phyloP scores from a whole-genome alignment of 1,140 invertebrate species.

The Mamestra configurata region DNA sequence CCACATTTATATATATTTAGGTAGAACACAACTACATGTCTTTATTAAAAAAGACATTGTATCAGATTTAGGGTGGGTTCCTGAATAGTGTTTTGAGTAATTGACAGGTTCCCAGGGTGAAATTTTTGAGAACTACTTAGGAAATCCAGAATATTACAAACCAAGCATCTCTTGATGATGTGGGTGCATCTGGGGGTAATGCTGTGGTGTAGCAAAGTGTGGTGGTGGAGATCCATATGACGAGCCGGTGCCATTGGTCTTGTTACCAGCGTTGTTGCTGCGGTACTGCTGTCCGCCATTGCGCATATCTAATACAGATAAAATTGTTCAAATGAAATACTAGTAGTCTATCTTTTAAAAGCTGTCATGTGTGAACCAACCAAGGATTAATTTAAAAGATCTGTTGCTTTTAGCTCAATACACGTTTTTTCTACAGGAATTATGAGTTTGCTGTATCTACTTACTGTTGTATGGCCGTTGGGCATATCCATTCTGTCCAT shows the following conservation, averaged over 20 bases:
- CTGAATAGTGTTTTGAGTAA: no score
- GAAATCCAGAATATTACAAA: conserved; percentile 58
- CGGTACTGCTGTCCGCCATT: conserved; percentile 80
- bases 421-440: no score
- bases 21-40: neutral
- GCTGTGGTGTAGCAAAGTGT: conserved; percentile 79
- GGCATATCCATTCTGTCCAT: conserved; percentile 82
- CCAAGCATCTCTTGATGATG: conserved; percentile 84
- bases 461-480: conserved; percentile 82
- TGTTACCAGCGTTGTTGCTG: conserved; percentile 78
- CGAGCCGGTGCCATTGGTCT: conserved; percentile 78
- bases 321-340: neutral
- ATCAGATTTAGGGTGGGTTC: no score
- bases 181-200: conserved; percentile 81
- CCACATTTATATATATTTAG: neutral
- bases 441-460: conserved; percentile 30
- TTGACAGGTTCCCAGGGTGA: no score
- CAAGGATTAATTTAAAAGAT: no score
- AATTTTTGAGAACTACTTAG: neutral
- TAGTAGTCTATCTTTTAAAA: no score
- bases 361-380: no score
- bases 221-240: conserved; percentile 83
- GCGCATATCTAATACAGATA: conserved; percentile 67
- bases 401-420: no score
- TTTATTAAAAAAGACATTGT: no score